These are phyloP conservation scores for Ips typographus DNA, from an alignment of 1,140 invertebrate species.

Conservation along the genomic window DNA sequence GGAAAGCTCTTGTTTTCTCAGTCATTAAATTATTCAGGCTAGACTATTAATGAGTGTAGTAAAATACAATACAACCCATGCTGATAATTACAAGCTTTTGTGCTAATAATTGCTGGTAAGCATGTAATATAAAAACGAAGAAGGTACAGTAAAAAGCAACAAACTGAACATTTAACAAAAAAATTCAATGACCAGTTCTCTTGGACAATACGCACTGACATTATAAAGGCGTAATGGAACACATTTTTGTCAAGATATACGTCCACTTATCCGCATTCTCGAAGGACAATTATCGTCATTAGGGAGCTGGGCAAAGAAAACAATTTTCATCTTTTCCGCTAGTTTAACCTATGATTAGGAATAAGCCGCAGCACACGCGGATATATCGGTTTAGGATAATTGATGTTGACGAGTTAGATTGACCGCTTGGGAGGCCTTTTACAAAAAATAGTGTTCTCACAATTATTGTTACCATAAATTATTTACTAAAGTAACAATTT, in stretches of 20 bases:
- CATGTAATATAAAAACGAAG: no score
- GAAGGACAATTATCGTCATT: slow-evolving; percentile 2
- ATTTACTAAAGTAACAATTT: no score
- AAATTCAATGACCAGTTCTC: no score
- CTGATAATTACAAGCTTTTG: slow-evolving; percentile 1
- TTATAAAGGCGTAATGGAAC: not conserved
- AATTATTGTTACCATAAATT: no score
- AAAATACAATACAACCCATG: not conserved
- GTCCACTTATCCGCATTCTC: not conserved
- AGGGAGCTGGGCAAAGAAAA: not conserved
- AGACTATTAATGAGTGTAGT: slow-evolving; percentile 11
- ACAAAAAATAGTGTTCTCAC: no score
- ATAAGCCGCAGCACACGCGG: not conserved
- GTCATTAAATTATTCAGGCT: slow-evolving; percentile 23
- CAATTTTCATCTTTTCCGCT: slow-evolving; percentile 3
- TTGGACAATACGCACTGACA: no score
- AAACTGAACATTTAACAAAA: no score
- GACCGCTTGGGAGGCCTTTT: not conserved
- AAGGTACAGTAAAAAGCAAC: no score
- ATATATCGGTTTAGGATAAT: not conserved
- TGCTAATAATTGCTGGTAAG: not conserved
- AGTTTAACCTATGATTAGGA: not conserved
- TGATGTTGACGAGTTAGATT: no score
- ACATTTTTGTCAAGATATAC: slow-evolving; percentile 3
- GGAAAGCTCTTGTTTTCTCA: slow-evolving; percentile 20